phyloP scores from a whole-genome alignment of 2,888 invertebrate species.

The Agriotes lineatus region DNA sequence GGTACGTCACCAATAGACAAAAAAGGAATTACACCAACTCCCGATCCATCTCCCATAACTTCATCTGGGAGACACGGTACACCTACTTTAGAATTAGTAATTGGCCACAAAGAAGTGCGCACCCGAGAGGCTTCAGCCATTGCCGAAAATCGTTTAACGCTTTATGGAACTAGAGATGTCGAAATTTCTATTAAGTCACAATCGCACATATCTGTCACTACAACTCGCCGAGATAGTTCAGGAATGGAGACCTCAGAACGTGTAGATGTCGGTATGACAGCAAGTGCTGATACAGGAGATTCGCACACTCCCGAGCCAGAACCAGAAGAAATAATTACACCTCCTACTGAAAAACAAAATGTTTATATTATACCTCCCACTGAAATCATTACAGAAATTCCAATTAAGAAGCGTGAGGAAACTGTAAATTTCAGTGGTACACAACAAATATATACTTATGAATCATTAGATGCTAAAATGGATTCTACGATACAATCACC shows the following conservation, averaged over 20 bases:
- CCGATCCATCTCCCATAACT: slow-evolving; percentile 54
- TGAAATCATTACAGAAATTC: slow-evolving; percentile 51
- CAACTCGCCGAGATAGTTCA: slow-evolving; percentile 64
- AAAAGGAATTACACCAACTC: slow-evolving; percentile 56
- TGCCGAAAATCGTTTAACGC: slow-evolving; percentile 68
- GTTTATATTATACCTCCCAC: slow-evolving; percentile 64
- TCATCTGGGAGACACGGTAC: slow-evolving; percentile 43
- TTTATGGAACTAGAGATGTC: slow-evolving; percentile 69
- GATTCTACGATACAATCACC: slow-evolving; percentile 58
- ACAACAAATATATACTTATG: slow-evolving; percentile 68
- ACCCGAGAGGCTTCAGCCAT: slow-evolving; percentile 68
- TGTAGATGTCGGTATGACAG: slow-evolving; percentile 66
- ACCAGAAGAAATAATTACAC: slow-evolving; percentile 30
- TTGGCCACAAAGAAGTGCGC: slow-evolving; percentile 69
- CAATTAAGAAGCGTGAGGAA: slow-evolving; percentile 66
- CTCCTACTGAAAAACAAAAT: slow-evolving; percentile 53
- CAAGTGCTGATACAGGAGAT: slow-evolving; percentile 64
- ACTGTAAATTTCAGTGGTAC: slow-evolving; percentile 68
- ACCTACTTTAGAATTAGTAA: slow-evolving; percentile 67
- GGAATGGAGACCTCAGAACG: slow-evolving; percentile 67
- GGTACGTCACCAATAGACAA: slow-evolving; percentile 65
- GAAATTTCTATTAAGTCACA: slow-evolving; percentile 70
- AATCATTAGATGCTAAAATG: slow-evolving; percentile 59
- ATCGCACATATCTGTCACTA: slow-evolving; percentile 69
- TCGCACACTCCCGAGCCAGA: slow-evolving; percentile 53